Evolutionary conservation across 2,113 vertebrate species (phyloP).

Genomic region (Nansenia antarctica): DNA sequence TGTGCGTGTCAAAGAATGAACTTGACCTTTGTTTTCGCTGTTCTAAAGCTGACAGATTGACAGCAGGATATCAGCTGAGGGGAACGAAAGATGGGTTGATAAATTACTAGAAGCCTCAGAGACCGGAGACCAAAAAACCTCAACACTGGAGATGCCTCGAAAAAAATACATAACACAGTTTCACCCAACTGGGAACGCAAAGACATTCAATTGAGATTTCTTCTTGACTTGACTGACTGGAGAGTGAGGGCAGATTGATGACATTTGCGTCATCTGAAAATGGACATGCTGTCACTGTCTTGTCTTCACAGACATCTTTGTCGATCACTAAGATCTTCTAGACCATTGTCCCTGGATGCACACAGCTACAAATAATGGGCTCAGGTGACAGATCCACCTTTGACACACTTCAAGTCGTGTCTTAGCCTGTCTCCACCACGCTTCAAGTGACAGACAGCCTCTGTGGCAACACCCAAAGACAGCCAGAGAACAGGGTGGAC

Average conservation of each 20-base stretch:
- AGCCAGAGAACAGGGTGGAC: slow-evolving; percentile 44
- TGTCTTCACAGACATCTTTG: slow-evolving; percentile 12
- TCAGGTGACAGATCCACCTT: slow-evolving; percentile 37
- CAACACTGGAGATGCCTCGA: background rate
- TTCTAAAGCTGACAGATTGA: background rate
- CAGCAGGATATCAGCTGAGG: no score
- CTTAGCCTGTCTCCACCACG: background rate
- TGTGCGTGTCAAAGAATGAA: background rate
- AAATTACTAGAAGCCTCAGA: no score
- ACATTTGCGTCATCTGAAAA: background rate
- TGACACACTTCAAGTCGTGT: slow-evolving; percentile 29
- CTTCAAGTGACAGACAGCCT: slow-evolving; percentile 34
- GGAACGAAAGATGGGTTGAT: no score
- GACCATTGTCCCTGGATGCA: background rate
- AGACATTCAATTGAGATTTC: background rate
- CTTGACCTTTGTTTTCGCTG: background rate
- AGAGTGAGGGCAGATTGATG: background rate
- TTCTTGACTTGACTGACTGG: background rate
- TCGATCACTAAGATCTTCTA: background rate
- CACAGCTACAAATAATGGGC: slow-evolving; percentile 27
- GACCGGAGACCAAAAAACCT: no score
- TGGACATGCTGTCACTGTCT: background rate
- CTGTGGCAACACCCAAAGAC: slow-evolving; percentile 38
- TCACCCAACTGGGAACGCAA: background rate
- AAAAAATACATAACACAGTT: background rate